These are phyloP conservation scores for Plecotus auritus DNA, from an alignment of 2,113 vertebrate genomes.

Conservation along the genomic window DNA sequence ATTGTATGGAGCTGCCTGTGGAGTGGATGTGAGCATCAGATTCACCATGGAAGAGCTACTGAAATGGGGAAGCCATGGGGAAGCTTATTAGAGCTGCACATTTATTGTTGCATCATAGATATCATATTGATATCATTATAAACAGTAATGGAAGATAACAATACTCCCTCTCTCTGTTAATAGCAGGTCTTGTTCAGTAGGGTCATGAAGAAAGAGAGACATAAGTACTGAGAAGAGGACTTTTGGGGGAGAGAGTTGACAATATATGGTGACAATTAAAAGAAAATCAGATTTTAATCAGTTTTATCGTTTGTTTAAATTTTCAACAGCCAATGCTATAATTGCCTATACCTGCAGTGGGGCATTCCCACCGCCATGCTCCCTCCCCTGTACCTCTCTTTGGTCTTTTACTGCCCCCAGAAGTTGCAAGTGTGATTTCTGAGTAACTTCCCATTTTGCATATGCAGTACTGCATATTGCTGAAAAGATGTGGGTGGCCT, in stretches of 20 bases:
- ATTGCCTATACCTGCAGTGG: no score
- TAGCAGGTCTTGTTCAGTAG: not conserved
- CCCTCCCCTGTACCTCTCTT: not conserved
- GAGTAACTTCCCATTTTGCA: not conserved
- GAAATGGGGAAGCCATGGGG: not conserved
- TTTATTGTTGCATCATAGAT: not conserved
- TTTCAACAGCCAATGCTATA: not conserved
- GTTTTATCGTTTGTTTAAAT: not conserved
- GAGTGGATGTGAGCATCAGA: not conserved
- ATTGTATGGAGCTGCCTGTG: not conserved
- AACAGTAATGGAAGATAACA: not conserved
- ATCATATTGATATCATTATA: not conserved
- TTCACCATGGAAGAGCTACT: not conserved
- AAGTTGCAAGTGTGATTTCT: not conserved
- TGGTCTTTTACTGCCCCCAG: no score
- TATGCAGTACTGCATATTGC: not conserved
- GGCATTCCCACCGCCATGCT: accelerated
- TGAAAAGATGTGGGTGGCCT: not conserved
- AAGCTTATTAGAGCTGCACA: not conserved
- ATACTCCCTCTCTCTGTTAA: not conserved
- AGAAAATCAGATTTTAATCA: not conserved
- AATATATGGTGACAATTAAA: not conserved
- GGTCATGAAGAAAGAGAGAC: not conserved
- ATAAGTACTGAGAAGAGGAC: not conserved
- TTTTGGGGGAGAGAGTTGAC: not conserved